phyloP scores from a whole-genome alignment of 2,797 vertebrate species.

The Sorex maritimensis region DNA sequence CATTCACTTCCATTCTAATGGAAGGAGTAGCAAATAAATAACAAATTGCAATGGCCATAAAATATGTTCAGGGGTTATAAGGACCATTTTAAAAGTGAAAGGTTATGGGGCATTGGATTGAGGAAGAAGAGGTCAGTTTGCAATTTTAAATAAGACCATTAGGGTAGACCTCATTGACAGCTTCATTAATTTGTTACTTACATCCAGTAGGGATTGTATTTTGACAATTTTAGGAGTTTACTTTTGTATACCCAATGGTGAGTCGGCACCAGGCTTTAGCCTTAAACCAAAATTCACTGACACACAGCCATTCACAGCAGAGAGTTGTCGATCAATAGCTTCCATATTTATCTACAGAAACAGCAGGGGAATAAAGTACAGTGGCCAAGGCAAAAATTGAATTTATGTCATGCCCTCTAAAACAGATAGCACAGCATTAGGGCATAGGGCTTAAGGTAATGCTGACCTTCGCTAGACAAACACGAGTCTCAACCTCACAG shows the following conservation, averaged over 20 bases:
- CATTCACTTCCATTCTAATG: conserved; percentile 25
- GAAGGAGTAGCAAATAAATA: conserved; percentile 56
- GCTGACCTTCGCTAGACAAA: conserved; percentile 73
- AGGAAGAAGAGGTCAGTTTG: not conserved
- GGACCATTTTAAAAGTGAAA: not conserved
- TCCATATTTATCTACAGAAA: conserved; percentile 76
- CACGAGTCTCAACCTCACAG: conserved; percentile 10
- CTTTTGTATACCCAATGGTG: not conserved
- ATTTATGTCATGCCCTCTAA: conserved; percentile 66
- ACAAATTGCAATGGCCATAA: conserved; percentile 7
- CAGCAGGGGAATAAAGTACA: not conserved
- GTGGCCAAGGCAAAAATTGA: not conserved
- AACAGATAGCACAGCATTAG: not conserved
- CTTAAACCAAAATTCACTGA: conserved; percentile 59
- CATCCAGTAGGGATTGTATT: conserved; percentile 34
- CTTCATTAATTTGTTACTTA: conserved; percentile 1
- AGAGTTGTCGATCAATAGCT: conserved; percentile 73
- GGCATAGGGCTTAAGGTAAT: conserved; percentile 63
- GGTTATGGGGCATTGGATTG: not conserved
- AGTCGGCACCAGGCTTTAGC: conserved; percentile 50
- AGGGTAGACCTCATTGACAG: not conserved
- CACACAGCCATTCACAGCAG: conserved; percentile 61
- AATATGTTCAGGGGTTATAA: not conserved
- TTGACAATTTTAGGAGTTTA: conserved; percentile 60
- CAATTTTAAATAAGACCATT: conserved; percentile 48